Evolutionary conservation across 2,888 invertebrate species (phyloP).

Genomic region (Drosophila neoperkinsi): DNA sequence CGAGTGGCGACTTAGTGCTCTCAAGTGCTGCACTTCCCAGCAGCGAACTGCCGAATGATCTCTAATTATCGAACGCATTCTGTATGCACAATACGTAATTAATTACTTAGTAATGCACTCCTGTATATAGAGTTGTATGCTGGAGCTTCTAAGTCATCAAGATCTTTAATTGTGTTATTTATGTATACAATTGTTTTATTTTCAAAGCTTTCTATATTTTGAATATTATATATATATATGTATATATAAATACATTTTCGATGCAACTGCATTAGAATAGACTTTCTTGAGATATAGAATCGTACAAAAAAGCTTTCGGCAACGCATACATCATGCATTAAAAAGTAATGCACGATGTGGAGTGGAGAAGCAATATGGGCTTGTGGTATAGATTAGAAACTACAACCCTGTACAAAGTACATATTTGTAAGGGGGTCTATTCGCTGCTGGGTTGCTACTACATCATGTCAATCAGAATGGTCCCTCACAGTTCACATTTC

Average conservation of each 20-base stretch:
- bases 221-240: not conserved
- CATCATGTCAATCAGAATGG: slow-evolving; percentile 62
- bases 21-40: slow-evolving; percentile 52
- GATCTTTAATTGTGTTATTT: not conserved
- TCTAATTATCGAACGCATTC: not conserved
- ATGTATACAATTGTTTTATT: not conserved
- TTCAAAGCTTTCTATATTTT: not conserved
- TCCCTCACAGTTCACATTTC: slow-evolving; percentile 22
- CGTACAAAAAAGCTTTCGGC: not conserved
- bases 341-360: not conserved
- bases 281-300: not conserved
- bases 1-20: slow-evolving; percentile 23
- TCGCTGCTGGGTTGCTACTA: slow-evolving; percentile 23
- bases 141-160: not conserved
- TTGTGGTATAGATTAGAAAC: not conserved
- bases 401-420: not conserved
- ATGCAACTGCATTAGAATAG: not conserved
- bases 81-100: not conserved
- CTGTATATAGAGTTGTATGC: not conserved
- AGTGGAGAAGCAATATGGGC: not conserved
- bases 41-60: not conserved
- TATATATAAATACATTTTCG: not conserved
- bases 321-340: not conserved
- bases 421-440: not conserved
- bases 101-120: not conserved